phyloP scores from a whole-genome alignment of 2,113 vertebrate species.

The Rhinopomastus cyanomelas region DNA sequence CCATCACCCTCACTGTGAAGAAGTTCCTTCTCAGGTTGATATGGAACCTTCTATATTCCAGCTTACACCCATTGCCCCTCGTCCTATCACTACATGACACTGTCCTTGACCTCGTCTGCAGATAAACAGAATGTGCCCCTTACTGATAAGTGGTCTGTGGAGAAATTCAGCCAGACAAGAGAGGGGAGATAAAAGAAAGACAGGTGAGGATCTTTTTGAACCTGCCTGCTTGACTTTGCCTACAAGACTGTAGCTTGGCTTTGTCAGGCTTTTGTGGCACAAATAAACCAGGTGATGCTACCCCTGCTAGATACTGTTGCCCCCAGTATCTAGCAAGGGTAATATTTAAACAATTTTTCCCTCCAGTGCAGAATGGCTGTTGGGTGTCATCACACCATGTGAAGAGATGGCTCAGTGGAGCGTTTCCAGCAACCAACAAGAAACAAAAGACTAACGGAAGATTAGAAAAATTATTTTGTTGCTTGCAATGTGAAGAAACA shows the following conservation, averaged over 20 bases:
- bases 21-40: no score
- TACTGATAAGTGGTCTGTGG: not conserved
- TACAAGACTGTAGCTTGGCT: not conserved
- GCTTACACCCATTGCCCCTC: no score
- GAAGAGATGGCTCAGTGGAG: not conserved
- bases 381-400: not conserved
- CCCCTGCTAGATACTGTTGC: not conserved
- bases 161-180: not conserved
- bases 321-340: not conserved
- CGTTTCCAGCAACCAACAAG: not conserved
- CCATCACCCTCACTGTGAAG: no score
- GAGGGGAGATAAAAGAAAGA: not conserved
- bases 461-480: not conserved
- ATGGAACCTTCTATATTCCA: no score
- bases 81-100: no score
- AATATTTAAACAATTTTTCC: not conserved
- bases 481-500: not conserved
- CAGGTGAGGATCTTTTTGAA: not conserved
- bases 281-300: not conserved
- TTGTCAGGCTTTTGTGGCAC: not conserved
- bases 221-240: not conserved
- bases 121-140: not conserved
- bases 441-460: not conserved
- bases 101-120: not conserved
- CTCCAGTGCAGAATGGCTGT: not conserved